These are phyloP conservation scores for Lagorchestes hirsutus DNA, from an alignment of 2,797 vertebrate species.

Conservation along the genomic window DNA sequence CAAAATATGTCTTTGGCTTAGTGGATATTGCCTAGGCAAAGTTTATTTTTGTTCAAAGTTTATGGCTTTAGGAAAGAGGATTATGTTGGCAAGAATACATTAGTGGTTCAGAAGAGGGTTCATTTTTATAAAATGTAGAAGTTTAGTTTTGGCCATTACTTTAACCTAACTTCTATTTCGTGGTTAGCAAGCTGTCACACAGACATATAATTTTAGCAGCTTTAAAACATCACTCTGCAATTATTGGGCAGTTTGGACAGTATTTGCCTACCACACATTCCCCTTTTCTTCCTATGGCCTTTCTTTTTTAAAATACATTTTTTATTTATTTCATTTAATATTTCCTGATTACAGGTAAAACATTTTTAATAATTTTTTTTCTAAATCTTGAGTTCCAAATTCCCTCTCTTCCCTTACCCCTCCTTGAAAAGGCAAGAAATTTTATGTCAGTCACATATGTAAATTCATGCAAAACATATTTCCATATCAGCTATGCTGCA, in stretches of 20 bases:
- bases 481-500: not conserved
- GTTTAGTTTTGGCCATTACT: conserved; percentile 52
- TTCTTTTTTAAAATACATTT: conserved; percentile 61
- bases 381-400: not conserved
- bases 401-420: not conserved
- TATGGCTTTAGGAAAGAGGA: conserved; percentile 14
- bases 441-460: not conserved
- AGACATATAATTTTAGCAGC: conserved; percentile 68
- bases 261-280: conserved; percentile 39
- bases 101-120: conserved; percentile 65
- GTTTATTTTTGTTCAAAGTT: not conserved
- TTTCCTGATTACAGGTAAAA: not conserved
- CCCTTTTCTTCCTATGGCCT: conserved; percentile 10
- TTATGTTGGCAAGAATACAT: conserved; percentile 43
- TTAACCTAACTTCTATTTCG: conserved; percentile 64
- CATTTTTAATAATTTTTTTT: not conserved
- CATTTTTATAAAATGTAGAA: conserved; percentile 63
- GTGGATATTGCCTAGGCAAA: not conserved
- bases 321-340: not conserved
- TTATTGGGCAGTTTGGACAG: conserved; percentile 60
- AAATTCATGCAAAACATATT: not conserved
- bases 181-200: conserved; percentile 59
- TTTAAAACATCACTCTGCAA: conserved; percentile 66
- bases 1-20: not conserved
- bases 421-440: not conserved